phyloP scores from a whole-genome alignment of 2,888 invertebrate genomes.

The Drosophila sordidula region DNA sequence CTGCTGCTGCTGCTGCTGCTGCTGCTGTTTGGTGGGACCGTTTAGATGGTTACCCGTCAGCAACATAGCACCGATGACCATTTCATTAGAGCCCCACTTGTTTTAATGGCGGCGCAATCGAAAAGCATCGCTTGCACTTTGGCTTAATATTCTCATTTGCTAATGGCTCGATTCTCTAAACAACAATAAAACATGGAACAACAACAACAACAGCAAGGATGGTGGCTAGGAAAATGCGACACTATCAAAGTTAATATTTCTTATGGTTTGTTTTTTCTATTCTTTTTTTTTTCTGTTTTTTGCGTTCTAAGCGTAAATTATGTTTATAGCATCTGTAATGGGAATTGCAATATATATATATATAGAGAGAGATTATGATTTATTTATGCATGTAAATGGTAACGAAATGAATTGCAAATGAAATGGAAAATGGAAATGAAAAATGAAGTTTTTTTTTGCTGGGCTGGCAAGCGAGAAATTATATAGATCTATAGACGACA shows the following conservation, averaged over 20 bases:
- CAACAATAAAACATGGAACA: slow-evolving; percentile 30
- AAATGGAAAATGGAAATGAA: slow-evolving; percentile 39
- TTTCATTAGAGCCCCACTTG: slow-evolving; percentile 83
- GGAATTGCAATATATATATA: slow-evolving; percentile 69
- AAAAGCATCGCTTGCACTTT: slow-evolving; percentile 51
- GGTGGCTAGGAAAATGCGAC: slow-evolving; percentile 30
- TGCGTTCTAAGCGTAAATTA: slow-evolving; percentile 52
- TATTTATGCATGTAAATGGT: slow-evolving; percentile 34
- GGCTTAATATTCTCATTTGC: slow-evolving; percentile 21
- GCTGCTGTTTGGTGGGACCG: slow-evolving; percentile 75
- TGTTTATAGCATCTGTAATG: slow-evolving; percentile 70
- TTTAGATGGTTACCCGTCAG: slow-evolving; percentile 84
- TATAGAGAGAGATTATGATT: slow-evolving; percentile 63
- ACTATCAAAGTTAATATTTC: slow-evolving; percentile 39
- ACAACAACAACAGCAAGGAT: slow-evolving; percentile 33
- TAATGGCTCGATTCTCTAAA: slow-evolving; percentile 21
- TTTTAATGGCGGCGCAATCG: slow-evolving; percentile 65
- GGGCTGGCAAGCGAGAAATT: slow-evolving; percentile 17
- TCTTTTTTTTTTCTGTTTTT: slow-evolving; percentile 16
- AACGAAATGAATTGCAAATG: slow-evolving; percentile 38
- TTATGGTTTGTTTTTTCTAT: slow-evolving; percentile 9
- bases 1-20: slow-evolving; percentile 36
- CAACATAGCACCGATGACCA: slow-evolving; percentile 85
- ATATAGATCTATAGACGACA: slow-evolving; percentile 23
- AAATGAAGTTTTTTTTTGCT: slow-evolving; percentile 26